These are phyloP conservation scores for Trissoscelio sp. DNA, from an alignment of 2,888 invertebrate species.

Conservation along the genomic window DNA sequence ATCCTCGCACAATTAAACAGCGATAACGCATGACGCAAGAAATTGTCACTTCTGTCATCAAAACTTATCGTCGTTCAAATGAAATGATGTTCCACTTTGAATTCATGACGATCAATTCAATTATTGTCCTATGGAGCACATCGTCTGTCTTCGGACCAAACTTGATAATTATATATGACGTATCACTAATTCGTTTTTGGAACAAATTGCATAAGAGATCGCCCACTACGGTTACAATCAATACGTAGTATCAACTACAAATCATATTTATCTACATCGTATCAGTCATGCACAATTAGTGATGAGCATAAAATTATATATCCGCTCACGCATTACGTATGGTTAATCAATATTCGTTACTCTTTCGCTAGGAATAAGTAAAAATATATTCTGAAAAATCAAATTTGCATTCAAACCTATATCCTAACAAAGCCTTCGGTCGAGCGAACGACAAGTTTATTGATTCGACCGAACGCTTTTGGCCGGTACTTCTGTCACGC, in stretches of 20 bases:
- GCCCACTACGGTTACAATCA: slow-evolving; percentile 49
- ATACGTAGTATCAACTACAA: slow-evolving; percentile 55
- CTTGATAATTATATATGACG: slow-evolving; percentile 20
- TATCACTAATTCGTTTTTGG: slow-evolving; percentile 38
- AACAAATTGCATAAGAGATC: slow-evolving; percentile 47
- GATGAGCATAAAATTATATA: slow-evolving; percentile 60
- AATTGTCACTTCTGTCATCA: neutral
- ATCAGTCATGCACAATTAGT: slow-evolving; percentile 65
- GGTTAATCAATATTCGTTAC: slow-evolving; percentile 40
- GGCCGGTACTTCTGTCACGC: slow-evolving; percentile 34
- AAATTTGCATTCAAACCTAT: slow-evolving; percentile 43
- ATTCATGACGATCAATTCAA: slow-evolving; percentile 41
- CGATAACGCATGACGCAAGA: slow-evolving; percentile 2
- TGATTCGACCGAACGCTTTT: slow-evolving; percentile 18
- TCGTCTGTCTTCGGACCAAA: slow-evolving; percentile 39
- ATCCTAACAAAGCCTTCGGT: slow-evolving; percentile 32
- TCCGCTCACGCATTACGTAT: slow-evolving; percentile 25
- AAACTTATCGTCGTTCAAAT: slow-evolving; percentile 4
- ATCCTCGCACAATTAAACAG: neutral
- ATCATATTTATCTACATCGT: slow-evolving; percentile 64
- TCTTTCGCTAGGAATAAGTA: slow-evolving; percentile 41
- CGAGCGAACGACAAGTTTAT: slow-evolving; percentile 18
- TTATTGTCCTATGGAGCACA: slow-evolving; percentile 65
- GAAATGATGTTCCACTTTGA: neutral
- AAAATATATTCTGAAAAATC: slow-evolving; percentile 62